Conservation (phyloP, 2,113 vertebrate species). For the Mystacornis crossleyi region DNA sequence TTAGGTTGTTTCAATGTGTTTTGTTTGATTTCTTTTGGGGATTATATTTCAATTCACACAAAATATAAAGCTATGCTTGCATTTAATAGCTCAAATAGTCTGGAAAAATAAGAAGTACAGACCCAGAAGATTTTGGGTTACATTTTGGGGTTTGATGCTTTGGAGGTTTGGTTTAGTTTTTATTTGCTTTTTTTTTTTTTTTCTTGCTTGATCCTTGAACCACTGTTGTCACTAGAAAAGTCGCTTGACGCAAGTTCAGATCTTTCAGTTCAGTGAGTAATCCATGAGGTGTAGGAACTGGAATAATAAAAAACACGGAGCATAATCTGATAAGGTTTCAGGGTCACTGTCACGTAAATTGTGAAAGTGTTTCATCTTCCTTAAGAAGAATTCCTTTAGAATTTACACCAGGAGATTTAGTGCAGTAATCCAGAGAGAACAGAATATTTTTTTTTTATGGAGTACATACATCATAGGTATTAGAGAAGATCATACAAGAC, state of each 20-base stretch:
- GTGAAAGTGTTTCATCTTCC: background rate
- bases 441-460: accelerated
- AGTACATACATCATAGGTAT: background rate
- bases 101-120: background rate
- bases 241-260: background rate
- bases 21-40: background rate
- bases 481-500: background rate
- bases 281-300: background rate
- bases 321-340: background rate
- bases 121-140: background rate
- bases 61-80: background rate
- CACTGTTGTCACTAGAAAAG: background rate
- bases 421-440: background rate
- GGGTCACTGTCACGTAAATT: background rate
- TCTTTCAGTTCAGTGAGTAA: background rate
- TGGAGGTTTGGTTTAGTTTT: background rate
- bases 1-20: background rate
- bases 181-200: accelerated
- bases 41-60: background rate
- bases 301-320: background rate
- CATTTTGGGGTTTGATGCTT: background rate
- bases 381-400: background rate
- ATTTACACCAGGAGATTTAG: background rate
- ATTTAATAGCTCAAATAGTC: background rate
- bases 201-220: background rate